Conservation (phyloP, 2,797 vertebrate species). For the Acanthopagrus latus region DNA sequence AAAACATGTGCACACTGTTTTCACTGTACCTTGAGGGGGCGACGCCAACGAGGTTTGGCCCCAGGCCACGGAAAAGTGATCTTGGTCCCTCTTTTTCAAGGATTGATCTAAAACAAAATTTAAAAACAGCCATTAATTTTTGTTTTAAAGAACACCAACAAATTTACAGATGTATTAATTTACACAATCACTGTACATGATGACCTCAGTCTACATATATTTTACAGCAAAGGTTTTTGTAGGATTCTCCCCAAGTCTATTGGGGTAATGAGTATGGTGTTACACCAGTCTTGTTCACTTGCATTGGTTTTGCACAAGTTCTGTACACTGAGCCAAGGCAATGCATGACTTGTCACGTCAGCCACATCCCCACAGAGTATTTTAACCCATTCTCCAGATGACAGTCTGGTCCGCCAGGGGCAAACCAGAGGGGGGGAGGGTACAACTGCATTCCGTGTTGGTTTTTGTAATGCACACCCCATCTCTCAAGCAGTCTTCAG, state of each 20-base stretch:
- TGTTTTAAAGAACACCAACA: background rate
- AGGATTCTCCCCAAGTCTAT: background rate
- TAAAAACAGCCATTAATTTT: conserved; percentile 9
- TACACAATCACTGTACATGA: background rate
- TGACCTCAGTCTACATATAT: background rate
- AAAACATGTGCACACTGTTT: background rate
- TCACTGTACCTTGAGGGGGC: conserved; percentile 95
- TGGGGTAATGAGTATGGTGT: background rate
- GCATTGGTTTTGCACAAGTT: no score
- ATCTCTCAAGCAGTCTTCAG: background rate
- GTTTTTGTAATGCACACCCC: conserved; percentile 19
- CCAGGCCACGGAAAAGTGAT: conserved; percentile 96
- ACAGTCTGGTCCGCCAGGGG: conserved; percentile 4
- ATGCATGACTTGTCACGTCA: conserved; percentile 21
- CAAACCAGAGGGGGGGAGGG: background rate
- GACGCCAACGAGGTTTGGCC: conserved; percentile 97
- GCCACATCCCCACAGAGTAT: conserved; percentile 2
- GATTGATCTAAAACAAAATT: conserved; percentile 90
- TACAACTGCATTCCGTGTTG: background rate
- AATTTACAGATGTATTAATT: background rate
- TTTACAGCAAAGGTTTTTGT: background rate
- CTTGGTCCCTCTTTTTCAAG: conserved; percentile 98
- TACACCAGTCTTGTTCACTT: no score
- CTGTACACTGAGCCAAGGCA: conserved; percentile 10
- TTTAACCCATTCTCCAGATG: conserved; percentile 33